phyloP scores from a whole-genome alignment of 2,797 vertebrate species.

The Salarias fasciatus region DNA sequence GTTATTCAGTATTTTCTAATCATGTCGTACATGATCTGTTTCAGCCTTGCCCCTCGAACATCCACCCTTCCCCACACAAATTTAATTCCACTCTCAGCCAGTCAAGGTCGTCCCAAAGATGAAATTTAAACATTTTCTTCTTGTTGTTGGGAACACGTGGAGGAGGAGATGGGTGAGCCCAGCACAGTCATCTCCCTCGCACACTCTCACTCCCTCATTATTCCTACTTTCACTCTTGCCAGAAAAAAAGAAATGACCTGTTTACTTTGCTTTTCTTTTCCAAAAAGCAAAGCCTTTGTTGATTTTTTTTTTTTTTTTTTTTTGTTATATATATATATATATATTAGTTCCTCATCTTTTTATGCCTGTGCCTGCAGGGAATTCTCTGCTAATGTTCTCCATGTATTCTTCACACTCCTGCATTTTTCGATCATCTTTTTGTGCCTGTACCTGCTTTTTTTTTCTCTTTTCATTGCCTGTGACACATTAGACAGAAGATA shows the following conservation, averaged over 20 bases:
- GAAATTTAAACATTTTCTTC: constrained; percentile 69
- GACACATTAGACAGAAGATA: constrained; percentile 19
- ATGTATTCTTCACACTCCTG: constrained; percentile 17
- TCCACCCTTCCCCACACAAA: constrained; percentile 56
- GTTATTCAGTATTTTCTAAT: constrained; percentile 62
- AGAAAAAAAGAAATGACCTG: constrained; percentile 6
- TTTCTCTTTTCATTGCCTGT: not conserved
- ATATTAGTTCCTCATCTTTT: constrained; percentile 16
- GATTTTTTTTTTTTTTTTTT: not conserved
- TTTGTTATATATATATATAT: not conserved
- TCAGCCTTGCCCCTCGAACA: constrained; percentile 51
- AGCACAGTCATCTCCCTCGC: constrained; percentile 23
- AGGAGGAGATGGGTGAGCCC: constrained; percentile 20
- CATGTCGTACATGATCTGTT: constrained; percentile 52
- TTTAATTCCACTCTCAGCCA: constrained; percentile 61
- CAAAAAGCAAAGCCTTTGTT: no score
- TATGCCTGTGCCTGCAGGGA: constrained; percentile 13
- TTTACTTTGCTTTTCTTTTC: not conserved
- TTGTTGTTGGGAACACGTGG: constrained; percentile 38
- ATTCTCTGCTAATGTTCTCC: constrained; percentile 24
- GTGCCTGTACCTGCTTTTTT: not conserved
- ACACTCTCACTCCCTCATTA: constrained; percentile 5
- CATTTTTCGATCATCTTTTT: constrained; percentile 23
- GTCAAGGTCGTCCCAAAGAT: constrained; percentile 66
- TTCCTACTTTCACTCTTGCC: not conserved